Percentiles rank a stretch among this genome's conserved stretches.
phyloP scores from a whole-genome alignment of 2,113 vertebrate species.

The Cyrtonyx montezumae region DNA sequence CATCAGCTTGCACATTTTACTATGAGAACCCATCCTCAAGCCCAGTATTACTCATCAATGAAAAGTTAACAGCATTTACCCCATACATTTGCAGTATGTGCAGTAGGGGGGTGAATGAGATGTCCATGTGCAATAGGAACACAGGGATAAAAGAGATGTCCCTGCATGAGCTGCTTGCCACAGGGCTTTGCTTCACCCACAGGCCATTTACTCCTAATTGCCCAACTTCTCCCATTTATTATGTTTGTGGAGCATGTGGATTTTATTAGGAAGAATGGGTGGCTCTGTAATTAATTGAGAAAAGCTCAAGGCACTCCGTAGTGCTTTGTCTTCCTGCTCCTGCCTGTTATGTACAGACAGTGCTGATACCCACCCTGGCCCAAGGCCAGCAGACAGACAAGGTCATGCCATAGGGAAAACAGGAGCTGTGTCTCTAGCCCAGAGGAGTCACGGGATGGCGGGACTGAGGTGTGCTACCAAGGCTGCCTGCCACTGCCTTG shows the following conservation, averaged over 20 bases:
- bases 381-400: background rate
- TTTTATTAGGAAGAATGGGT: background rate
- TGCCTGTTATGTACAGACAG: background rate
- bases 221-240: background rate
- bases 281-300: constrained; percentile 3
- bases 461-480: background rate
- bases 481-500: background rate
- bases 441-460: background rate
- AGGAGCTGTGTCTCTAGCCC: background rate
- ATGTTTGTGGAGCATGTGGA: background rate
- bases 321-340: background rate
- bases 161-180: background rate
- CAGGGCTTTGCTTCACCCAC: background rate
- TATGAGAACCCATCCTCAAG: background rate
- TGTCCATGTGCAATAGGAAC: background rate
- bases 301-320: background rate
- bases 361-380: background rate
- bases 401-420: background rate
- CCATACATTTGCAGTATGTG: rapidly evolving
- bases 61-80: background rate
- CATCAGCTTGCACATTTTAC: background rate
- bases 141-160: background rate
- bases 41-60: background rate
- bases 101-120: background rate
- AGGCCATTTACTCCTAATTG: background rate